Conservation (phyloP, 2,888 invertebrate genomes). For the Didymodactylos carnosus region DNA sequence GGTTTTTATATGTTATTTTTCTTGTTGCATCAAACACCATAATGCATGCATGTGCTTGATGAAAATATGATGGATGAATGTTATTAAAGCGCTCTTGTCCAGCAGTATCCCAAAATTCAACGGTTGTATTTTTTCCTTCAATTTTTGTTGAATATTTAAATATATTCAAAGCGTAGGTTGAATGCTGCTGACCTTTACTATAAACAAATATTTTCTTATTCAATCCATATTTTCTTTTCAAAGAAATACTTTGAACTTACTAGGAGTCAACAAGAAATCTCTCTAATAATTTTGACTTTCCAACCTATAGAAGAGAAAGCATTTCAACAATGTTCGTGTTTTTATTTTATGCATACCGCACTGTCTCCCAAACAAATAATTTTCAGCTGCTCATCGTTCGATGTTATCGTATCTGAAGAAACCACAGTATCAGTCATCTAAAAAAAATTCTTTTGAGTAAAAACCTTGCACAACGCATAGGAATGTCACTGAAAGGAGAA, state of each 20-base stretch:
- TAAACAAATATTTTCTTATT: no score
- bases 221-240: no score
- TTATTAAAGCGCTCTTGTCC: conserved; percentile 41
- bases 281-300: conserved; percentile 6
- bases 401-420: no score
- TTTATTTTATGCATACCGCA: no score
- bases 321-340: no score
- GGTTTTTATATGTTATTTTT: conserved; percentile 41
- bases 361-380: no score
- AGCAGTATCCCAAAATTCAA: conserved; percentile 28
- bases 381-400: no score
- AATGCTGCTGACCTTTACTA: conserved; percentile 40
- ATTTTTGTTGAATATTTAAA: conserved; percentile 37
- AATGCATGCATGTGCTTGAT: conserved; percentile 41
- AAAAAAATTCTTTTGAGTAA: no score
- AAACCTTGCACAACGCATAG: no score
- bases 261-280: not conserved
- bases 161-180: conserved; percentile 40
- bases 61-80: conserved; percentile 42
- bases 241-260: not conserved
- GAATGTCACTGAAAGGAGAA: no score
- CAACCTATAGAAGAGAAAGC: no score
- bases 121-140: conserved; percentile 34
- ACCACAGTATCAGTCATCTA: no score
- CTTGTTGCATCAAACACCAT: conserved; percentile 41